Base-by-base conservation (phyloP, 2,888 invertebrate species). In the Meta bourneti region DNA sequence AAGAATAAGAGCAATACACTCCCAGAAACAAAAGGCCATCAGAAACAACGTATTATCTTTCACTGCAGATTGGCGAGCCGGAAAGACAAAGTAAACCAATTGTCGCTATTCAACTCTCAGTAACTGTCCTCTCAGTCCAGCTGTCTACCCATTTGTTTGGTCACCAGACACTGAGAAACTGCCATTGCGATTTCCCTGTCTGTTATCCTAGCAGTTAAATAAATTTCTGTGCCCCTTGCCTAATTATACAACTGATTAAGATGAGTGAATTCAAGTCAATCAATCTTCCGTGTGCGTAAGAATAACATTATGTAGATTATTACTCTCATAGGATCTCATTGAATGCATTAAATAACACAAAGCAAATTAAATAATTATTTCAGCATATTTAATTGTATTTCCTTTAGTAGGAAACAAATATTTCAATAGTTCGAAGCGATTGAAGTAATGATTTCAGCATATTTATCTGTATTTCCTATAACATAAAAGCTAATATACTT, bases 51-150 rank as follows among this genome's bases (percentile, higher is more conserved):
- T 54, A 77, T 79, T 79, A 54, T 54, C 16, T 79, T 20, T 79
- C 79, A 7, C 54, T 19, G 52, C 77, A 77, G 77, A n/a, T 51
- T 51, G 79, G 13, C 20, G 54, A 54, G 11, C 20, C 11, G 9
- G 20, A 54, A 9, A 54, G 79, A 54, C 79, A 79, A 61, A 79
- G 79, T 54, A 54, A 79, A 79, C 79, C 54, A 54, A 79, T 79
- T 79, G n/a, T 61, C 79, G 54, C 54, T 54, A 79, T 79, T 79
- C 54, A 79, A 79, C 79, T 79, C 52, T 54, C 54, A 54, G 54
- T 34, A 79, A 79, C 52, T 79, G 79, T 54, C 79, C 52, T 54
- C 79, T 79, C 20, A 20, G 79, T 16, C 75, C 75, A 77, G 49
- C 75, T 49, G 75, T 16, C 79, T 54, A 11, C 16, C 61, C 61